A percentile compares a stretch with the other conserved stretches of the same genome.
Evolutionary conservation across 2,888 invertebrate species (phyloP).

Genomic region (Penaeus monodon): DNA sequence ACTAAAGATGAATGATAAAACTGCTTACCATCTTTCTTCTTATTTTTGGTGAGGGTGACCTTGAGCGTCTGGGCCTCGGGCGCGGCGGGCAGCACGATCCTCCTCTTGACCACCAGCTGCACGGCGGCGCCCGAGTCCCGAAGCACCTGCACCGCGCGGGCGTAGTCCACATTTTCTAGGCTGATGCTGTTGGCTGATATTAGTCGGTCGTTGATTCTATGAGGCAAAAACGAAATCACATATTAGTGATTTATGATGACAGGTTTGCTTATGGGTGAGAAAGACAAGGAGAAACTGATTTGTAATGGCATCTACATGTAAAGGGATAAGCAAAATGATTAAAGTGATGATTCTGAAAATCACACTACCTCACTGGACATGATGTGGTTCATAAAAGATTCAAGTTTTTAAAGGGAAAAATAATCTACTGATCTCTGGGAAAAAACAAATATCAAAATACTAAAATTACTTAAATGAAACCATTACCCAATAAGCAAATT

Average conservation of each 20-base stretch:
- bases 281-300: too few species aligned
- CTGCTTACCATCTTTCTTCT: constrained; percentile 89
- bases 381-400: too few species aligned
- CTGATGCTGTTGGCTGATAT: constrained; percentile 96
- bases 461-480: too few species aligned
- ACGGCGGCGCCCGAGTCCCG: constrained; percentile 92
- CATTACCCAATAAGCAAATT: too few species aligned
- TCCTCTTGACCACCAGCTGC: constrained; percentile 86
- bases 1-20: too few species aligned
- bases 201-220: constrained; percentile 96
- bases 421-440: too few species aligned
- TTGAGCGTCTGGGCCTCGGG: constrained; percentile 78
- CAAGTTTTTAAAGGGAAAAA: too few species aligned
- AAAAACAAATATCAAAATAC: too few species aligned
- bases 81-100: constrained; percentile 75
- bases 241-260: too few species aligned
- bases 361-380: too few species aligned
- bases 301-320: not conserved
- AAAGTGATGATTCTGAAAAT: too few species aligned
- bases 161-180: constrained; percentile 97
- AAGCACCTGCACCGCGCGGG: constrained; percentile 90
- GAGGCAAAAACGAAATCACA: constrained; percentile 17
- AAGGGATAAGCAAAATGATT: not conserved
- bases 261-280: not conserved
- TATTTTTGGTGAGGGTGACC: constrained; percentile 89